Base-by-base conservation (phyloP, 2,113 vertebrate genomes). In the Felis catus region DNA sequence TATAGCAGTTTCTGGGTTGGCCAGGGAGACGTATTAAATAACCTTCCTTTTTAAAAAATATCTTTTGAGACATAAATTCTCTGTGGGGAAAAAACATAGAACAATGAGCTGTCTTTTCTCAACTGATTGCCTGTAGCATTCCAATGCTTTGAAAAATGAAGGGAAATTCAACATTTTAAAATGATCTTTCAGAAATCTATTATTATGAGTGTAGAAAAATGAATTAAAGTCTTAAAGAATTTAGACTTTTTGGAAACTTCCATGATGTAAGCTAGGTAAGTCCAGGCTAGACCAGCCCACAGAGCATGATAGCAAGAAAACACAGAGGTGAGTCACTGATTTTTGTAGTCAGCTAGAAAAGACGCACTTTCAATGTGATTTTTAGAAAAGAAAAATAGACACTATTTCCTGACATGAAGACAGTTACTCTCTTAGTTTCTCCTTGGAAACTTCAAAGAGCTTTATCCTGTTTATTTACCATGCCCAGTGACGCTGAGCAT, bases 21-120 rank as follows among this genome's bases (percentile, higher is more conserved):
- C 39, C 41, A 41, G 73, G 73, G 89, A 96, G 93, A 92, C 33
- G 45, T 94, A 96, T 97, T 96, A 95, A 97, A 96, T 97, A 96
- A 94, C 55, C 51, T 96, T 86, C 78, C 66, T 94, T 94, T 89
- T 85, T 91, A 2, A 92, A 97, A 98, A 97, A 86, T 65, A 89
- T 94, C 86, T 95, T 97, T 94, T 73, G 85, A 98, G 91, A 97
- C 85, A 97, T 98, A 96, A 97, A 97, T 97, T 94, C 93, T 98
- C 95, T 83, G 71, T 80, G 94, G 87, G 80, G 85, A 7, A 36
- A 96, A 95, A 92, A 83, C 74, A 91, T 18, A 76, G 94, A 98
- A 97, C 97, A 98, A 94, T 94, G 91, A 94, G 73, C 94, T 94
- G 71, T 93, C 93, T 97, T 97, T 94, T 93, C 33, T 89, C 83